These are phyloP conservation scores for Zoanthus sociatus DNA, from an alignment of 92 coral and sea anemone species.

Conservation along the genomic window DNA sequence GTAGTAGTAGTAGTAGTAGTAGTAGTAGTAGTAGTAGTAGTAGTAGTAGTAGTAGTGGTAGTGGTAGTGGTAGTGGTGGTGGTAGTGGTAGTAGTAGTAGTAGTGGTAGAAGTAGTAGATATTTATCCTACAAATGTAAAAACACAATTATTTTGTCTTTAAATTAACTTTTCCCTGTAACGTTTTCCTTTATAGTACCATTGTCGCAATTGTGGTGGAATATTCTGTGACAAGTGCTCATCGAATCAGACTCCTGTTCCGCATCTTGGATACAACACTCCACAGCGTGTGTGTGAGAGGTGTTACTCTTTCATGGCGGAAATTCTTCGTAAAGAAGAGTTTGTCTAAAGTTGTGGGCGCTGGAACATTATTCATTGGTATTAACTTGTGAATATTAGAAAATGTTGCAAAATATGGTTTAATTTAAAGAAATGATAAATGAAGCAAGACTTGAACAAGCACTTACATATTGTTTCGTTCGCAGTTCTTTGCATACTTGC, in stretches of 20 bases:
- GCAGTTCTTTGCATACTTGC: no score
- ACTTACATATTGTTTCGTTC: no score
- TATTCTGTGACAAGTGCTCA: constrained; percentile 89
- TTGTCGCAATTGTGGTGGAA: constrained; percentile 96
- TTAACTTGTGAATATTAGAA: neutral
- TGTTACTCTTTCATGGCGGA: constrained; percentile 69
- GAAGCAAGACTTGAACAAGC: no score
- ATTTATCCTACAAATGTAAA: neutral
- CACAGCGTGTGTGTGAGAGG: constrained; percentile 84
- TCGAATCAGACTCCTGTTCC: constrained; percentile 84
- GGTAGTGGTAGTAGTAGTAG: no score
- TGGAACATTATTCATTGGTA: neutral
- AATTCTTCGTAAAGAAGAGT: constrained; percentile 20
- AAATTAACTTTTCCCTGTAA: neutral
- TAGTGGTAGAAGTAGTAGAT: neutral
- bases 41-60: no score
- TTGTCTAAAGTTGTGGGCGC: neutral
- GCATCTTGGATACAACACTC: constrained; percentile 73
- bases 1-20: no score
- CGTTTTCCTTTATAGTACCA: constrained; percentile 73
- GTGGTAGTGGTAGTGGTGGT: no score
- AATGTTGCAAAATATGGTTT: no score
- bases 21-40: no score
- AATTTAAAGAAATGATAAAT: no score
- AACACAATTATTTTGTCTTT: neutral